Conservation (phyloP, 2,797 vertebrate genomes). For the Cyclopterus lumpus region DNA sequence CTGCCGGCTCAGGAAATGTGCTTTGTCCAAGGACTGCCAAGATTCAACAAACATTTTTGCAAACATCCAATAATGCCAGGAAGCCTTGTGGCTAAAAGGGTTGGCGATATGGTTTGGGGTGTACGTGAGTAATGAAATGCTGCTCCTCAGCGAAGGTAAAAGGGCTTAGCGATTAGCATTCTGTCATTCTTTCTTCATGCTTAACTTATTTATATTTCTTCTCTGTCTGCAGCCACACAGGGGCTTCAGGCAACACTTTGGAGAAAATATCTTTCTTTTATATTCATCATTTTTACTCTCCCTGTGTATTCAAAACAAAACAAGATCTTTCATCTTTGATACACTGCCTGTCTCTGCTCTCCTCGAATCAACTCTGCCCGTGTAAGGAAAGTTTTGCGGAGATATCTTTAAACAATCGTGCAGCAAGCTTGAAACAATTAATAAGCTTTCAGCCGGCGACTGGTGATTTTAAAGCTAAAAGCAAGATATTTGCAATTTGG, state of each 20-base stretch:
- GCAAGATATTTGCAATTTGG: slow-evolving; percentile 36
- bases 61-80: slow-evolving; percentile 58
- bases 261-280: slow-evolving; percentile 55
- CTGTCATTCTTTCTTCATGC: slow-evolving; percentile 25
- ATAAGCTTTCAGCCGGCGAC: slow-evolving; percentile 45
- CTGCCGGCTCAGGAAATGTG: slow-evolving; percentile 40
- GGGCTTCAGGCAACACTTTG: slow-evolving; percentile 48
- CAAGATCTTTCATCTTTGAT: slow-evolving; percentile 67
- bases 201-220: slow-evolving; percentile 20
- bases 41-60: slow-evolving; percentile 43
- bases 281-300: slow-evolving; percentile 54
- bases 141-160: slow-evolving; percentile 58
- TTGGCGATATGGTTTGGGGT: slow-evolving; percentile 36
- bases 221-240: slow-evolving; percentile 32
- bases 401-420: slow-evolving; percentile 32
- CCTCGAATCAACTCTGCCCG: slow-evolving; percentile 57
- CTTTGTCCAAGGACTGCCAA: slow-evolving; percentile 42
- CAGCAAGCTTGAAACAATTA: slow-evolving; percentile 31
- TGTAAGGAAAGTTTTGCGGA: slow-evolving; percentile 13
- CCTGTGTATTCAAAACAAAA: slow-evolving; percentile 59
- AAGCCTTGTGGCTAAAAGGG: slow-evolving; percentile 46
- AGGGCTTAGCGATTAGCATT: slow-evolving; percentile 72
- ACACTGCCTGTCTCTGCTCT: slow-evolving; percentile 33
- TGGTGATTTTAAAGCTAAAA: slow-evolving; percentile 39
- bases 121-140: slow-evolving; percentile 62